Evolutionary conservation across 2,888 invertebrate species (phyloP), one percentile per base, ranked within the genome.

Genomic region (Luperina nickerlii): DNA sequence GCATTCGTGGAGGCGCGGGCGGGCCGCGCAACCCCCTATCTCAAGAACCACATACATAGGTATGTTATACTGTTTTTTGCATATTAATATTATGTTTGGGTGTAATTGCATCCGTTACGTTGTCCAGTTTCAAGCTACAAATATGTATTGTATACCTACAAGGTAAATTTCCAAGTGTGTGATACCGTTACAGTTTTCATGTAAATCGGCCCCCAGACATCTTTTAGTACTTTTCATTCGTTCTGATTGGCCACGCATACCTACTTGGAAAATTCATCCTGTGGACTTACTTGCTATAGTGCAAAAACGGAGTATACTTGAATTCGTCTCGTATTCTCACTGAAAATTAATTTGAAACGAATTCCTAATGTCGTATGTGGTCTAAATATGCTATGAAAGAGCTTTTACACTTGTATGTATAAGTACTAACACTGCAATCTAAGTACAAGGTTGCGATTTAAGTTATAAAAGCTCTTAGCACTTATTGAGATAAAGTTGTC

Each of bases 1-100:
- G 91, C 95, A 95, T 94, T 95, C 91, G 91, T 89, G 82, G 95
- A 95, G 95, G 96, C 94, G 96, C 95, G 94, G 94, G 94, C 95
- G 94, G 94, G 94, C 95, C 94, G 95, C 94, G 93, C 94, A 89
- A 92, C 94, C 95, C 95, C 92, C 88, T 82, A 24, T 60, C 79
- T 78, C 78, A 84, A 86, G 87, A 86, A 86, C 51, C 65, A 76
- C 62, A 74, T 62, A 82, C 62, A 74, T 62, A 82, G 87, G 89
- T 89, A 89, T 65, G 88, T 89, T 42, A 11, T 6, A 69, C n/a
- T 51, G 1, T 65, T 38, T 72, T 76, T 80, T 78, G 20, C 62
- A 71, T 74, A 60, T 62, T 71, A 5, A 24, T 75, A 72, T 70
- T 60, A 38, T 76, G 20, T 65, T 15, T 20, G 24, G 0, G 4